Evolutionary conservation across 2,797 vertebrate genomes (phyloP), one percentile per base, ranked within the genome.

Genomic region (Petrocephalus sullivani): DNA sequence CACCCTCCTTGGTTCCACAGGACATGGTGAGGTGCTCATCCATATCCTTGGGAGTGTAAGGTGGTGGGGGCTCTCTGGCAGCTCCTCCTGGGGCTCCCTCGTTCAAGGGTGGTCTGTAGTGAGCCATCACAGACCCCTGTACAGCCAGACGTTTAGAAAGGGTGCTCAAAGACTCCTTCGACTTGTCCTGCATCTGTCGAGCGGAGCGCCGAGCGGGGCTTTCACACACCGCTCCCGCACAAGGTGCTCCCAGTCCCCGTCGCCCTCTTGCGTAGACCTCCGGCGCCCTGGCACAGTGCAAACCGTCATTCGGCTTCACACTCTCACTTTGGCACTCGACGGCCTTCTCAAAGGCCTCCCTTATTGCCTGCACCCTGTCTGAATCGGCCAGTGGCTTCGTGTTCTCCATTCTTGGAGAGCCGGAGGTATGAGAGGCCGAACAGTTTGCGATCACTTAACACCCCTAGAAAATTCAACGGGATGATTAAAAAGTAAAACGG

Each of bases 161-260:
- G 0, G 95, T 97, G 86, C 87, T 93, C 19, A 98, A 91, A 0
- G 96, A 97, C 87, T 96, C 94, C 61, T 90, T 94, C 97, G 99
- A 98, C 92, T 95, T 97, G 91, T 95, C 93, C 6, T 98, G 98
- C 92, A 97, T 96, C 92, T 96, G 94, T 87, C 96, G 95, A 67
- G 96, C 97, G 0, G 90, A 93, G 58, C 98, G 96, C 97, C 97
- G 98, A 7, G 56, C 88, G 1, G 93, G 86, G 10, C 97, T 96
- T 0, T 82, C 87, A 16, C 95, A 94, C 0, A 90, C 88, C 5
- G 93, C 91, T 2, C 95, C 95, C 0, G 91, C 82, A 0, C 94
- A 94, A 3, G 95, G 93, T 83, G 99, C 90, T 21, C 93, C 94
- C 67, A 97, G 21, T n/a, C 97, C 98, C 61, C 93, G 92, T 23